phyloP scores from a whole-genome alignment of 1,140 invertebrate genomes.

The Drosophila takahashii region DNA sequence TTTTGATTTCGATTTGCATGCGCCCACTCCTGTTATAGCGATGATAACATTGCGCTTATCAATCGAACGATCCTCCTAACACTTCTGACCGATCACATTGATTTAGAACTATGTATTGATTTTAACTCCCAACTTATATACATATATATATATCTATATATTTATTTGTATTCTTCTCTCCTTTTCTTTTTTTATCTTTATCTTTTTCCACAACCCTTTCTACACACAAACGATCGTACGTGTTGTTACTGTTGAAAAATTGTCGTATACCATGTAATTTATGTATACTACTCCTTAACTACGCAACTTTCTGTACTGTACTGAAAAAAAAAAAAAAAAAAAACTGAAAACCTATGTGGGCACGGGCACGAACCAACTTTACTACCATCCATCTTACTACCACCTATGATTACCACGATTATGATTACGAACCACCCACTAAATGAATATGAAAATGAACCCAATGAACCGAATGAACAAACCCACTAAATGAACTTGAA shows the following conservation, averaged over 20 bases:
- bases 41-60: slow-evolving; percentile 9
- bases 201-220: slow-evolving; percentile 17
- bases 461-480: not conserved
- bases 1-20: slow-evolving; percentile 8
- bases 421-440: slow-evolving; percentile 16
- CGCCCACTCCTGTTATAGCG: slow-evolving; percentile 12
- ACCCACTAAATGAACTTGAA: not conserved
- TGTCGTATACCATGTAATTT: slow-evolving; percentile 10
- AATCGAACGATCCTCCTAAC: slow-evolving; percentile 16
- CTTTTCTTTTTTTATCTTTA: slow-evolving; percentile 30
- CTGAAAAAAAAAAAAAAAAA: slow-evolving; percentile 12
- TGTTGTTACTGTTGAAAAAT: slow-evolving; percentile 25
- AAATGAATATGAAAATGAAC: slow-evolving; percentile 5
- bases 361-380: slow-evolving; percentile 39
- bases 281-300: slow-evolving; percentile 10
- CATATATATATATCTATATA: slow-evolving; percentile 23
- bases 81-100: slow-evolving; percentile 3
- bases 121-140: slow-evolving; percentile 31
- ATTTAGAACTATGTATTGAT: slow-evolving; percentile 12
- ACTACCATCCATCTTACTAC: slow-evolving; percentile 22
- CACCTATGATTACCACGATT: slow-evolving; percentile 19
- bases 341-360: slow-evolving; percentile 9
- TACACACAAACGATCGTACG: slow-evolving; percentile 26
- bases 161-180: slow-evolving; percentile 57
- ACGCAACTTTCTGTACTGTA: slow-evolving; percentile 21